Evolutionary conservation across 2,888 invertebrate species (phyloP), one percentile per base, ranked within the genome.

Genomic region (Anthophora plumipes): DNA sequence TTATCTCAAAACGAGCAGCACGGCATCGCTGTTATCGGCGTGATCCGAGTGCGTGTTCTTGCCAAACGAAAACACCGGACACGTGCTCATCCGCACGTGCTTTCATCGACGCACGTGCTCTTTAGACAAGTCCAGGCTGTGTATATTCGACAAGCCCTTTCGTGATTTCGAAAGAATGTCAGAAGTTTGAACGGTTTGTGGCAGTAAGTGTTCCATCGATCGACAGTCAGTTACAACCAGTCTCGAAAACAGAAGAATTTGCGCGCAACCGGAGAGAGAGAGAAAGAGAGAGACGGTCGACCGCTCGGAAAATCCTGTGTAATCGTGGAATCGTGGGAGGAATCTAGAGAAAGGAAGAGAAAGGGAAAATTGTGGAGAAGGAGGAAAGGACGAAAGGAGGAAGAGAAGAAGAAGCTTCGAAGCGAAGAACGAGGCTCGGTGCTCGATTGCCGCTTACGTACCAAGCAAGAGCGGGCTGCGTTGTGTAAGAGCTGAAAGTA

Each of bases 401-500:
- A 55, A 52, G 66, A 54, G 41, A 59, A 63, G 79, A 82, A 77
- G 84, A 83, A 79, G 83, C 78, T 46, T 73, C 71, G 70, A 63
- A 69, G 63, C 72, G 60, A 71, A 77, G 82, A 84, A 69, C 76
- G 76, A 79, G 73, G 48, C 59, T 63, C 60, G 46, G 59, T 11
- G 75, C 73, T 74, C 77, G 79, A 55, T 79, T 67, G 75, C 81
- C 87, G 80, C 87, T 87, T 87, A 87, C 87, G 87, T 87, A 84
- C 69, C 70, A 61, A 77, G 86, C 87, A 87, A 82, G 85, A 87
- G 86, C 85, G 80, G 83, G 82, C 86, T 86, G 86, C 85, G 93
- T 93, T 93, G 93, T 93, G 93, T 93, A 93, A 93, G 93, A 93
- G 91, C 93, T 93, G 93, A 93, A 93, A 93, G 93, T 93, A 93